Percentiles rank a stretch among this genome's conserved stretches.
Evolutionary conservation across 2,888 invertebrate genomes (phyloP).

Genomic region (Pediacus dermestoides): DNA sequence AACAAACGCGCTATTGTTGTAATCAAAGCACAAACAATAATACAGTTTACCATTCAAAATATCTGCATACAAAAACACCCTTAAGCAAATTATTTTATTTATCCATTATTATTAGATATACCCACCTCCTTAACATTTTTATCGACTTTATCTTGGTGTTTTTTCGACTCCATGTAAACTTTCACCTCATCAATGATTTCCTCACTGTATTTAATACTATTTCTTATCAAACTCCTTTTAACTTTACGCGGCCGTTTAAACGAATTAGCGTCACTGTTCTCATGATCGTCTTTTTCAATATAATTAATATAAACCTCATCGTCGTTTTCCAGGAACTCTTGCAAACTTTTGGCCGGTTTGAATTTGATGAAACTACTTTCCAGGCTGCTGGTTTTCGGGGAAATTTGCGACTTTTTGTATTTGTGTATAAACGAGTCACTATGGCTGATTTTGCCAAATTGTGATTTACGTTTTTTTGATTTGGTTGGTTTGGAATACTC

Average conservation of each 20-base stretch:
- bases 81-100: too few species aligned
- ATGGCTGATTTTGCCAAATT: slow-evolving; percentile 33
- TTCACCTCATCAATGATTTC: slow-evolving; percentile 32
- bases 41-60: too few species aligned
- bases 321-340: slow-evolving; percentile 34
- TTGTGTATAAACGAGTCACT: slow-evolving; percentile 38
- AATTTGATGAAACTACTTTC: slow-evolving; percentile 31
- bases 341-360: slow-evolving; percentile 30
- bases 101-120: too few species aligned
- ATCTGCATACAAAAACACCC: too few species aligned
- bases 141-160: slow-evolving; percentile 37
- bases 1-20: too few species aligned
- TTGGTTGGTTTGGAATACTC: slow-evolving; percentile 2
- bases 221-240: slow-evolving; percentile 26
- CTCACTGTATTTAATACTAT: slow-evolving; percentile 26
- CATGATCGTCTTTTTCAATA: slow-evolving; percentile 30
- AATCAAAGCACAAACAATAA: too few species aligned
- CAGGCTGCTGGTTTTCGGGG: slow-evolving; percentile 35
- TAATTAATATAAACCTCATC: slow-evolving; percentile 43
- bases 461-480: slow-evolving; percentile 18
- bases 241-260: slow-evolving; percentile 11
- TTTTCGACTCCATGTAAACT: slow-evolving; percentile 32
- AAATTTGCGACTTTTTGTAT: slow-evolving; percentile 36
- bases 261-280: neutral
- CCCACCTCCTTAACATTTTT: slow-evolving; percentile 44